Evolutionary conservation across 2,888 invertebrate species (phyloP), one percentile per base, ranked within the genome.

Genomic region (Coelinius sp.): DNA sequence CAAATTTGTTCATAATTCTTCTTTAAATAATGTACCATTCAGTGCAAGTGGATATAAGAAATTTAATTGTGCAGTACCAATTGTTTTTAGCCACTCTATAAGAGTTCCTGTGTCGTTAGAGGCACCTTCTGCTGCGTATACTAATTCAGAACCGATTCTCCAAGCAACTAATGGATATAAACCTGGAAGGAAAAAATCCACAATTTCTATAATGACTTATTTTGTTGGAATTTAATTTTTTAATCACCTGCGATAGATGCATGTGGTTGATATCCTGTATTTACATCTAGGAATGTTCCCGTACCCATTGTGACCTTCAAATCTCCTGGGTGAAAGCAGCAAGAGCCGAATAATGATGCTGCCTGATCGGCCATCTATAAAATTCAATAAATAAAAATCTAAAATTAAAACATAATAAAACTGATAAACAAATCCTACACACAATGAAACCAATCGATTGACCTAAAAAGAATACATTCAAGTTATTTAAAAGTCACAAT

Each of bases 91-190:
- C 98, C 98, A 99, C 74, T 93, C 92, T 5, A 99, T 92, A 6
- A 96, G 91, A 1, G 94, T 93, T 0, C 97, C 98, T 0, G 96
- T 95, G 84, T 98, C 97, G 78, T 95, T 93, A 7, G 95, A 94
- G 0, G 94, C 91, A 0, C 96, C 97, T 87, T 99, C 98, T 0
- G 94, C 94, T 41, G 95, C 90, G 85, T 93, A 97, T 0, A 92
- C 89, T n/a, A 91, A 80, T 78, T 92, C 90, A 17, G 89, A 86
- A 3, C 89, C 88, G 38, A 92, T 88, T 77, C 90, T 90, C 98
- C 98, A 99, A 0, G 94, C 98, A 38, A 98, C 94, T 24, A 98
- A 88, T 0, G 99, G 98, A 88, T 97, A 97, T 41, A 97, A 90
- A 0, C 97, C 92, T 91, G 79, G 71, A 12, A 20, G 20, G 8